Conservation (phyloP, 2,797 vertebrate genomes). For the Smutsia gigantea region DNA sequence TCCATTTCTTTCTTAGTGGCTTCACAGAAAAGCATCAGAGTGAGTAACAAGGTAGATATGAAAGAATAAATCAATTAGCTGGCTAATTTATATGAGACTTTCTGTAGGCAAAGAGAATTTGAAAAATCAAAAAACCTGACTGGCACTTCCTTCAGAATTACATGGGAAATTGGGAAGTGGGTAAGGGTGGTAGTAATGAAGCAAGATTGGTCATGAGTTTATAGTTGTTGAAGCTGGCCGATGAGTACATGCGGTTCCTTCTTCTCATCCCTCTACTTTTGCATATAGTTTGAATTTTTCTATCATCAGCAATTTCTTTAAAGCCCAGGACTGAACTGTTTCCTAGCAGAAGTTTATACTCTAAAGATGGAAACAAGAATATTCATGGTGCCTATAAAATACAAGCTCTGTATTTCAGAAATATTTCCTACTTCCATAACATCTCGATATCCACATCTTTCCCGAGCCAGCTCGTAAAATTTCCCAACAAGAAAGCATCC, state of each 20-base stretch:
- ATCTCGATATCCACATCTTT: constrained; percentile 40
- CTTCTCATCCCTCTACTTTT: not conserved
- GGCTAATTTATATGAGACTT: not conserved
- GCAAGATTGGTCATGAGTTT: not conserved
- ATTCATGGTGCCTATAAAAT: not conserved
- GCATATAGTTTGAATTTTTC: constrained; percentile 8
- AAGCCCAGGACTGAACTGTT: not conserved
- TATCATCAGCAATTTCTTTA: not conserved
- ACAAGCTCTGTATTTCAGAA: not conserved
- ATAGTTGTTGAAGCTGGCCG: not conserved
- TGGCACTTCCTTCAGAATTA: not conserved
- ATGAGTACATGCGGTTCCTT: not conserved
- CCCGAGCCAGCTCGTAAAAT: not conserved
- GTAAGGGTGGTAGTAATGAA: not conserved
- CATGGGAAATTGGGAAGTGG: not conserved
- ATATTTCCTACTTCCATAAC: constrained; percentile 4
- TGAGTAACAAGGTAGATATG: constrained; percentile 4
- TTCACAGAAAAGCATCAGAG: not conserved
- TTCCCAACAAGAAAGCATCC: not conserved
- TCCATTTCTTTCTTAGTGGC: constrained; percentile 23
- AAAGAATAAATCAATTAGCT: constrained; percentile 24
- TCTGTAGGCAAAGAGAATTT: not conserved
- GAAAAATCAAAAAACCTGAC: not conserved
- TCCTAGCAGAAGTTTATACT: not conserved
- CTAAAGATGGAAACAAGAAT: constrained; percentile 33